phyloP scores from a whole-genome alignment of 2,888 invertebrate genomes.

The Lobophora halterata region DNA sequence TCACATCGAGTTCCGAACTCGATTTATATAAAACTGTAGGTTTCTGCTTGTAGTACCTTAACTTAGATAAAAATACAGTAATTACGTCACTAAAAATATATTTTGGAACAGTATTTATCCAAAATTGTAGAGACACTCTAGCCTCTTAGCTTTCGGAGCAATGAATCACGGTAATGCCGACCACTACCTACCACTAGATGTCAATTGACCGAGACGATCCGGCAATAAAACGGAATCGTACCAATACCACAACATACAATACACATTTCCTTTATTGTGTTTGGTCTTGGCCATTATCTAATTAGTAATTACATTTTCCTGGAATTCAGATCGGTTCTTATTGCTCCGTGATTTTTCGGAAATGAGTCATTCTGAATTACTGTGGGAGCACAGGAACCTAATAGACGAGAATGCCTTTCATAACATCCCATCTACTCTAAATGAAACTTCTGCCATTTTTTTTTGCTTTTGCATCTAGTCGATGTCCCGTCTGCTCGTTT shows the following conservation, averaged over 20 bases:
- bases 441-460: no score
- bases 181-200: conserved; percentile 19
- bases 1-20: no score
- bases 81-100: no score
- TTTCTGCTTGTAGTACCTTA: no score
- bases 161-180: conserved; percentile 20
- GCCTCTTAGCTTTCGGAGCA: conserved; percentile 11
- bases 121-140: neutral
- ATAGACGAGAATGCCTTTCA: no score
- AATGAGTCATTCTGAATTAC: conserved; percentile 3
- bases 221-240: conserved; percentile 22
- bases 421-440: no score
- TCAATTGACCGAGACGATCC: conserved; percentile 23
- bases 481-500: no score
- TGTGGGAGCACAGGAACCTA: no score
- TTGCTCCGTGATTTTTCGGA: neutral
- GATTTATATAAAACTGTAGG: no score
- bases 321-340: conserved; percentile 12
- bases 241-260: conserved; percentile 24
- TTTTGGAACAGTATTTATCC: no score
- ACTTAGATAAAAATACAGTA: neutral
- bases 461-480: no score
- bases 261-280: conserved; percentile 25
- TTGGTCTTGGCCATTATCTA: conserved; percentile 18
- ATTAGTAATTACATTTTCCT: conserved; percentile 20